Base-by-base conservation (phyloP, 1,140 invertebrate genomes). In the Palaemon carinicauda region DNA sequence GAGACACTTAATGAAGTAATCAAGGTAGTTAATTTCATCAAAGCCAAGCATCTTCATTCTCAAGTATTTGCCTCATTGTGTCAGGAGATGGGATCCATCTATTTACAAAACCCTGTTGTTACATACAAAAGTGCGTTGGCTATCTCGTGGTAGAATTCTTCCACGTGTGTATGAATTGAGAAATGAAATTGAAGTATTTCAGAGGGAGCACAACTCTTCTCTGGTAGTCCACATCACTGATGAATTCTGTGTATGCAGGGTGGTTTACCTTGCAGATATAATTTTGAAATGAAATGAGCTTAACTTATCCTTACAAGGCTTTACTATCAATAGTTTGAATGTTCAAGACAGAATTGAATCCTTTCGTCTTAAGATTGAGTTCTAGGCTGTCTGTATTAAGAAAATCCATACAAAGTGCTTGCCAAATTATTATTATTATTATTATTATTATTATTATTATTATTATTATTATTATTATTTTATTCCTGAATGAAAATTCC, bases 21-120 rank as follows among this genome's bases (percentile, higher is more conserved):
- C 9, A 78, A 78, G n/a, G 27, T 78, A 27, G 74, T 78, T 51
- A 78, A 52, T 78, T 33, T 78, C 74, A 78, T 78, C n/a, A 78
- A 52, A n/a, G 9, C 33, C 51, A 78, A 33, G 27, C 74, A 1
- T 21, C 74, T 78, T n/a, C 14, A 78, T 33, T 78, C 29, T 17
- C 29, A 33, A 52, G 31, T 50, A 24, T 74, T 74, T 74, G 31
- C 31, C 31, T 24, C 71, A 27, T n/a, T n/a, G n/a, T n/a, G n/a
- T n/a, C n/a, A n/a, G n/a, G n/a, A n/a, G n/a, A n/a, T n/a, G n/a
- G n/a, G n/a, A n/a, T n/a, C n/a, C n/a, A n/a, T n/a, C n/a, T n/a
- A n/a, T n/a, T n/a, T n/a, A n/a, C n/a, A n/a, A n/a, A n/a, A n/a
- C n/a, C n/a, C n/a, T n/a, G n/a, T n/a, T n/a, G n/a, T n/a, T n/a